Evolutionary conservation across 2,888 invertebrate genomes (phyloP).

Genomic region (Choreutis nemorana): DNA sequence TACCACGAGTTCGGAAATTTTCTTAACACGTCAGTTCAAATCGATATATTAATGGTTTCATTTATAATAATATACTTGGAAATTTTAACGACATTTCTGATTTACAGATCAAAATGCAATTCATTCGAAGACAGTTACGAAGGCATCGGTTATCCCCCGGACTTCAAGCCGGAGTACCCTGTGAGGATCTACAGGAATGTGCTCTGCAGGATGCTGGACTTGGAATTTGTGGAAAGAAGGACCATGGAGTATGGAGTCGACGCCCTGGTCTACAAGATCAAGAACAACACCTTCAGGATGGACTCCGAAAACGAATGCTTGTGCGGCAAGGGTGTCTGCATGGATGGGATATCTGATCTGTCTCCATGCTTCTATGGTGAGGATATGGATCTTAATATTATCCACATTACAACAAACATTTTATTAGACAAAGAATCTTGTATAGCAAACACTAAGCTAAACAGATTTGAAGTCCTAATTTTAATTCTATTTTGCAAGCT

Average conservation of each 20-base stretch:
- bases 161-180: constrained; percentile 52
- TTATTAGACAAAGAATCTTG: no score
- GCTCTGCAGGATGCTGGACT: constrained; percentile 75
- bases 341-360: constrained; percentile 71
- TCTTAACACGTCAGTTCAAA: no score
- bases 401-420: no score
- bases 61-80: no score
- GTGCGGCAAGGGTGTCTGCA: constrained; percentile 57
- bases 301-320: constrained; percentile 72
- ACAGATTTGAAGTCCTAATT: no score
- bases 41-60: no score
- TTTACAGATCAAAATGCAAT: constrained; percentile 69
- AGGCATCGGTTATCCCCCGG: constrained; percentile 74
- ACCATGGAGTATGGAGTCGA: constrained; percentile 53
- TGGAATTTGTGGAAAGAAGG: constrained; percentile 24
- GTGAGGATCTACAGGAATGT: constrained; percentile 75
- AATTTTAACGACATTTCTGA: neutral
- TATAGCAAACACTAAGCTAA: no score
- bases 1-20: no score
- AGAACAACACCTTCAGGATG: constrained; percentile 66
- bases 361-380: constrained; percentile 78
- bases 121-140: constrained; percentile 73
- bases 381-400: no score
- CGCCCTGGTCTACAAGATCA: constrained; percentile 68
- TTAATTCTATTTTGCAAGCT: no score